phyloP scores from a whole-genome alignment of 2,113 vertebrate genomes.

The Eretmodus cyanostictus region DNA sequence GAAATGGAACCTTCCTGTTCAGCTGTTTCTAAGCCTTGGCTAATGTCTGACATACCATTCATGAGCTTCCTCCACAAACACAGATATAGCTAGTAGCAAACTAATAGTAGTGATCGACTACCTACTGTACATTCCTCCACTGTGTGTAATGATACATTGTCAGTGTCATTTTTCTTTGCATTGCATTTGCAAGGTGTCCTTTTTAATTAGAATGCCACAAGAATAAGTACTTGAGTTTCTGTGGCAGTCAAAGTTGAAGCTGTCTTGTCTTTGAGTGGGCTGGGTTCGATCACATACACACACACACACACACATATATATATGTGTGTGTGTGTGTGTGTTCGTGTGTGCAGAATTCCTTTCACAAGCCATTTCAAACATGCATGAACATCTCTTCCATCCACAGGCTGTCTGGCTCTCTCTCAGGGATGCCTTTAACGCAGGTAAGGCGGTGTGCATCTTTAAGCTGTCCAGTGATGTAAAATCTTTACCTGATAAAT shows the following conservation, averaged over 20 bases:
- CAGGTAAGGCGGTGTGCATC: background rate
- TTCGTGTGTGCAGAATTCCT: constrained; percentile 37
- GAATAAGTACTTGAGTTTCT: constrained; percentile 22
- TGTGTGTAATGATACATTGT: constrained; percentile 36
- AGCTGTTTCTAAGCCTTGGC: constrained; percentile 3
- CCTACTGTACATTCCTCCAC: constrained; percentile 46
- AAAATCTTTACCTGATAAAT: background rate
- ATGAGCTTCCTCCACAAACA: constrained; percentile 22
- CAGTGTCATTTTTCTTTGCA: constrained; percentile 45
- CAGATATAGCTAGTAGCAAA: background rate
- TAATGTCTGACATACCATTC: constrained; percentile 17
- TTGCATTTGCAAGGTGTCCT: constrained; percentile 54
- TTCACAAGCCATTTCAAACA: constrained; percentile 55
- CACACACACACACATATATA: rapidly evolving
- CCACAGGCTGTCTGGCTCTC: constrained; percentile 40
- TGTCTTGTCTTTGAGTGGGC: constrained; percentile 43
- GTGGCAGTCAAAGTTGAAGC: constrained; percentile 36
- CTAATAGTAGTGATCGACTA: constrained; percentile 16
- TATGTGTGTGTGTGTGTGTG: rapidly evolving
- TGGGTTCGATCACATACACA: background rate
- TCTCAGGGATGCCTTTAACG: constrained; percentile 14
- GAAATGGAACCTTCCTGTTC: constrained; percentile 39
- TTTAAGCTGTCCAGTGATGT: background rate
- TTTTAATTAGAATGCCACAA: constrained; percentile 22
- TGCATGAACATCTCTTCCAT: constrained; percentile 42